A percentile compares a stretch with the other conserved stretches of the same genome.
These are phyloP conservation scores for Drosophila arawakana DNA, from an alignment of 1,140 invertebrate genomes.

Conservation along the genomic window DNA sequence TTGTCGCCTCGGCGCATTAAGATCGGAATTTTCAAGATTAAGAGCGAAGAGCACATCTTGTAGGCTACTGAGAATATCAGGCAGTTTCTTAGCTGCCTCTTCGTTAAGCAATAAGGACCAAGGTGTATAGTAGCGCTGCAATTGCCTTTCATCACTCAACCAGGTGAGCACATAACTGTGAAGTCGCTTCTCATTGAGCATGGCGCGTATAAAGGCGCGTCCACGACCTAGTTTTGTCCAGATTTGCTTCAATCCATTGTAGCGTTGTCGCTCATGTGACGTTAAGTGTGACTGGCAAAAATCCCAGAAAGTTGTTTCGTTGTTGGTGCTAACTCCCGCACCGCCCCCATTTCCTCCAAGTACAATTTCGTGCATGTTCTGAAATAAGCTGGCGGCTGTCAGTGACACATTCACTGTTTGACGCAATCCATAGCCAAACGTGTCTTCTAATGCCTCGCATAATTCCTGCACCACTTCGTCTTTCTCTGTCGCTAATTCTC, in stretches of 20 bases:
- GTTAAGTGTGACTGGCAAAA: slow-evolving; percentile 89
- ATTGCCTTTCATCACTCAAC: slow-evolving; percentile 86
- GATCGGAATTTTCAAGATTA: slow-evolving; percentile 91
- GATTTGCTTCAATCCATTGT: slow-evolving; percentile 89
- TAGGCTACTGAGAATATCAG: slow-evolving; percentile 92
- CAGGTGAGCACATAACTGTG: slow-evolving; percentile 91
- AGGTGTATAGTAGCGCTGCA: slow-evolving; percentile 89
- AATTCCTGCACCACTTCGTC: slow-evolving; percentile 87
- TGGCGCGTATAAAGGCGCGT: slow-evolving; percentile 92
- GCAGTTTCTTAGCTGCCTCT: slow-evolving; percentile 89
- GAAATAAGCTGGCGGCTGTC: slow-evolving; percentile 67
- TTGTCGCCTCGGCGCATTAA: slow-evolving; percentile 86
- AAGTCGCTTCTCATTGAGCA: slow-evolving; percentile 93
- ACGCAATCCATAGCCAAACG: slow-evolving; percentile 88
- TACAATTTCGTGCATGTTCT: slow-evolving; percentile 80
- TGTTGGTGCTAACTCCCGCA: slow-evolving; percentile 18
- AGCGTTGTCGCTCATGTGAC: slow-evolving; percentile 92
- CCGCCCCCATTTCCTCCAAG: slow-evolving; percentile 49
- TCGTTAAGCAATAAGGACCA: slow-evolving; percentile 92
- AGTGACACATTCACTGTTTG: slow-evolving; percentile 49
- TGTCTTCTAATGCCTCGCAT: slow-evolving; percentile 88
- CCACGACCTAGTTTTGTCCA: slow-evolving; percentile 91
- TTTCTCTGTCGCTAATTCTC: slow-evolving; percentile 92
- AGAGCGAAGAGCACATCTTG: slow-evolving; percentile 94
- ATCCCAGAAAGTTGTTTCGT: slow-evolving; percentile 85